phyloP scores from a whole-genome alignment of 2,113 vertebrate species.

The Neodon shergylaensis region DNA sequence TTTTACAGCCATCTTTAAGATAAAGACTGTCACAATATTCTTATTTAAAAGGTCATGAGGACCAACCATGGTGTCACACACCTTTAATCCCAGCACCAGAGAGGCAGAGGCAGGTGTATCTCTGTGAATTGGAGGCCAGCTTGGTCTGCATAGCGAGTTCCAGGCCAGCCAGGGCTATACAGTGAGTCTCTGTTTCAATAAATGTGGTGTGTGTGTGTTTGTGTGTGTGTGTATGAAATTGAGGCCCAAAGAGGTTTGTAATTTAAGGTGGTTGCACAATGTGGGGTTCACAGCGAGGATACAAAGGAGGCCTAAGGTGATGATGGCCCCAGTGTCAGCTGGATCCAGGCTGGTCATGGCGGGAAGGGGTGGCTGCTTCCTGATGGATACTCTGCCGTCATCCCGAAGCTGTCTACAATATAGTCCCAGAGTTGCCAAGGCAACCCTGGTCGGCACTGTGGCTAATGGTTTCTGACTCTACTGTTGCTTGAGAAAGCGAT shows the following conservation, averaged over 20 bases:
- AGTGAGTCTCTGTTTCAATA: neutral
- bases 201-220: neutral
- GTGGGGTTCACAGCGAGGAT: neutral
- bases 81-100: neutral
- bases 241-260: neutral
- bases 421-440: slow-evolving; percentile 56
- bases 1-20: neutral
- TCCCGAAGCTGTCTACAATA: neutral
- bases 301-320: neutral
- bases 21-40: neutral
- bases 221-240: too few relatives aligned
- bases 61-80: neutral
- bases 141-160: neutral
- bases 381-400: neutral
- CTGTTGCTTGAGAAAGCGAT: slow-evolving; percentile 8
- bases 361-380: neutral
- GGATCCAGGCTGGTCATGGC: too few relatives aligned
- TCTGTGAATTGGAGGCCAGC: neutral
- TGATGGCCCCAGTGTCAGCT: neutral
- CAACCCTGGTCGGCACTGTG: slow-evolving; percentile 50
- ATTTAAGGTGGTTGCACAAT: neutral
- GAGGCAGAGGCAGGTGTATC: neutral
- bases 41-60: neutral
- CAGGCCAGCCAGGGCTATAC: neutral
- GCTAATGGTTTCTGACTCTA: slow-evolving; percentile 1